These are phyloP conservation scores for Pontoporia blainvillei DNA, from an alignment of 2,113 vertebrate genomes.

Conservation along the genomic window DNA sequence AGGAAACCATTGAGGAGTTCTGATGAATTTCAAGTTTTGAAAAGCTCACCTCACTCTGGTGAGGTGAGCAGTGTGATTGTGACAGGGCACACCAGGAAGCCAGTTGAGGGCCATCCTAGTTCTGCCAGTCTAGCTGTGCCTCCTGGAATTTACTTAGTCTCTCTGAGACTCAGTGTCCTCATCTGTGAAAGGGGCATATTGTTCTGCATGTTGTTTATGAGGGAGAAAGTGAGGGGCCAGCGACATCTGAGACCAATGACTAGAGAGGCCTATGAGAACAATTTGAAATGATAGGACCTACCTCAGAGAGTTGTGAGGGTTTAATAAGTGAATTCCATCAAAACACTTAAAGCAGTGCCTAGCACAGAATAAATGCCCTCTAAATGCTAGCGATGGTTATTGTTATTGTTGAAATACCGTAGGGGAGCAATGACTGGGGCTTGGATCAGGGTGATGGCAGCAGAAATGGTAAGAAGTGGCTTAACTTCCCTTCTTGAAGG, in stretches of 20 bases:
- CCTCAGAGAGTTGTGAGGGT: not conserved
- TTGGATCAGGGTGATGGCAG: not conserved
- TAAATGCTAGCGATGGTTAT: not conserved
- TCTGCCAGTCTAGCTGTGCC: not conserved
- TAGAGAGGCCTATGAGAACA: not conserved
- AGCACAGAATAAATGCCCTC: not conserved
- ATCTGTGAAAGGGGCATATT: not conserved
- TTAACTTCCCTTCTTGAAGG: not conserved
- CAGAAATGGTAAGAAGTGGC: not conserved
- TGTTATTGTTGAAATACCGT: not conserved
- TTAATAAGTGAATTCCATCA: not conserved
- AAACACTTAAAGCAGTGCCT: not conserved
- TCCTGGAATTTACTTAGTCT: not conserved
- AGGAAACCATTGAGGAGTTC: not conserved
- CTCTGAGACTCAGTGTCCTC: not conserved
- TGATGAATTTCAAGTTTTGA: not conserved
- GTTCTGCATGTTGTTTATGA: not conserved
- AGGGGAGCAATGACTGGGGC: not conserved
- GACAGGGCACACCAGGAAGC: not conserved
- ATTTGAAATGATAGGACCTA: not conserved
- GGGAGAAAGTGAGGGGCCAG: not conserved
- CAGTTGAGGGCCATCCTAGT: not conserved
- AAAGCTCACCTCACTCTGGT: not conserved
- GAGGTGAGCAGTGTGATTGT: not conserved
- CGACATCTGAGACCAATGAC: not conserved